Evolutionary conservation across 2,797 vertebrate species (phyloP).

Genomic region (Oophaga sylvatica): DNA sequence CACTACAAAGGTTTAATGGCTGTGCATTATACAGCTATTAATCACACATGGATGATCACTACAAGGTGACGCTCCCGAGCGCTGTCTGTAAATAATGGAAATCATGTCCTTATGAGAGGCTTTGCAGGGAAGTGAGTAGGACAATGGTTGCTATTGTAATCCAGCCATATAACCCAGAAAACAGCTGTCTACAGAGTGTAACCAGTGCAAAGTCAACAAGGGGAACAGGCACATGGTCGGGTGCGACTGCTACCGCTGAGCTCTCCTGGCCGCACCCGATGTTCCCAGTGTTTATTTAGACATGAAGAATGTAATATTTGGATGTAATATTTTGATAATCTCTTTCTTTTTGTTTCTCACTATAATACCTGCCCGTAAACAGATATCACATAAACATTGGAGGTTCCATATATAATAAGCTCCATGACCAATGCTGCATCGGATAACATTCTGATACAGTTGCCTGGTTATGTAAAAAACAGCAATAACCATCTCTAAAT

Average conservation of each 20-base stretch:
- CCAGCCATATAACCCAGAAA: neutral
- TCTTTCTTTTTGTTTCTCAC: no score
- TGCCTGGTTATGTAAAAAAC: neutral
- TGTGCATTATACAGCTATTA: constrained; percentile 2
- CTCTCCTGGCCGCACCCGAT: no score
- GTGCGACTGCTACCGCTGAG: no score
- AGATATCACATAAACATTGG: neutral
- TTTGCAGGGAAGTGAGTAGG: neutral
- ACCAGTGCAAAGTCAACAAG: no score
- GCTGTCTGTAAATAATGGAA: neutral
- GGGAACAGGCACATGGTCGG: no score
- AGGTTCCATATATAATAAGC: neutral
- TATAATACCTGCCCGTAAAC: no score
- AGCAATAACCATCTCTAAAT: constrained; percentile 20
- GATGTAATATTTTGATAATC: neutral
- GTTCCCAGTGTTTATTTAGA: neutral
- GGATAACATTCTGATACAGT: neutral
- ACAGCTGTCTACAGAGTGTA: neutral
- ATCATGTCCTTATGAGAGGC: neutral
- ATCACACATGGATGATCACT: neutral
- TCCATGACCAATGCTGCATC: neutral
- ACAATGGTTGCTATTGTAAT: neutral
- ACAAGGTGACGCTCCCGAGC: constrained; percentile 3
- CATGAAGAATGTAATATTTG: neutral
- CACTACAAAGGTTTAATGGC: neutral